Evolutionary conservation across 2,797 vertebrate species (phyloP).

Genomic region (Odontamblyopus lacepedii): DNA sequence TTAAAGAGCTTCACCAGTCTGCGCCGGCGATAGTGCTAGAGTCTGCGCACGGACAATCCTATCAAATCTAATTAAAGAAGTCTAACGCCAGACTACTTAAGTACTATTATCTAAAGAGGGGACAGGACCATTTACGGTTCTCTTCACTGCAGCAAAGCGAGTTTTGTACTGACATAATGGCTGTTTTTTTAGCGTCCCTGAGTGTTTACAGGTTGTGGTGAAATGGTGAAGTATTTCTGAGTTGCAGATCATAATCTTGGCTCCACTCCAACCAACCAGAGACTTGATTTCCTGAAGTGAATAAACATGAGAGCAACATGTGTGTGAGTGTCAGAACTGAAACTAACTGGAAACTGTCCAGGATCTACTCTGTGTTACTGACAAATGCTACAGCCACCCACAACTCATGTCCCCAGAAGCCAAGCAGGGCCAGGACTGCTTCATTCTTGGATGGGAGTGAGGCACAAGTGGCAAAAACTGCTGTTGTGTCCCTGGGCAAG

Average conservation of each 20-base stretch:
- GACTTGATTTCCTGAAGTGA: not conserved
- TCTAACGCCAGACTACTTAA: not conserved
- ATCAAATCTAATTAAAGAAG: slow-evolving; percentile 31
- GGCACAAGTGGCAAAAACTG: too few relatives aligned
- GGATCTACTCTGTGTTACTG: not conserved
- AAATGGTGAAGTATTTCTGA: not conserved
- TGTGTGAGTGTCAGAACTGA: not conserved
- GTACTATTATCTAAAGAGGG: slow-evolving; percentile 23
- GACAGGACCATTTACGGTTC: slow-evolving; percentile 5
- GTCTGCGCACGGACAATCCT: slow-evolving; percentile 30
- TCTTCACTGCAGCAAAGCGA: not conserved
- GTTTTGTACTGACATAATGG: slow-evolving; percentile 2
- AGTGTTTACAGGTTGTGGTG: too few relatives aligned
- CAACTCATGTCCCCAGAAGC: too few relatives aligned
- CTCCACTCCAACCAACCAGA: not conserved
- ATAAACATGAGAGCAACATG: not conserved
- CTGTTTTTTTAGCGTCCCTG: not conserved
- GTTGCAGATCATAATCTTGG: not conserved
- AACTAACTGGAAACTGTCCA: not conserved
- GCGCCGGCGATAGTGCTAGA: slow-evolving; percentile 6
- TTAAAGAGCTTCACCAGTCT: slow-evolving; percentile 16
- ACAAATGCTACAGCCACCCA: not conserved
- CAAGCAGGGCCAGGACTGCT: too few relatives aligned
- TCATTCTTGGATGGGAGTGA: too few relatives aligned
- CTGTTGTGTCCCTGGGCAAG: too few relatives aligned